These are phyloP conservation scores for Pangasius mekongensis DNA, from an alignment of 2,797 vertebrate genomes.

Conservation along the genomic window DNA sequence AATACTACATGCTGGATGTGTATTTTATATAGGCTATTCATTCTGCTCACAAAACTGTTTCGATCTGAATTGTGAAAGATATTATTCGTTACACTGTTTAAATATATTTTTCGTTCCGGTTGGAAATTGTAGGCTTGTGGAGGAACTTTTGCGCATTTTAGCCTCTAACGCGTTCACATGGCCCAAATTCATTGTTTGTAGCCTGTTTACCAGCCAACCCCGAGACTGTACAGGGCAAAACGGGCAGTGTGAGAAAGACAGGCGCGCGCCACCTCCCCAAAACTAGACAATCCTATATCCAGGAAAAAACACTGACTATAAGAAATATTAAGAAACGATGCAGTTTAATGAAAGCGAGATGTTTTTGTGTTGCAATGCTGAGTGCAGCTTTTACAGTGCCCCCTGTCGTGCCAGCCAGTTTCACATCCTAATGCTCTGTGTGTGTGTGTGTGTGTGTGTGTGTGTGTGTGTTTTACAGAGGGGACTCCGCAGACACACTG, in stretches of 20 bases:
- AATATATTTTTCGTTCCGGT: not conserved
- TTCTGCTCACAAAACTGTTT: not conserved
- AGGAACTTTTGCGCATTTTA: not conserved
- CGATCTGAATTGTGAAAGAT: not conserved
- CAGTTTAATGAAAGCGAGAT: not conserved
- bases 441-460: not conserved
- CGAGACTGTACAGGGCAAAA: too few species aligned
- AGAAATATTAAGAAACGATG: not conserved
- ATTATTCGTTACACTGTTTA: not conserved
- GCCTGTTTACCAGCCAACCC: not conserved
- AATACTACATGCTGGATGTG: not conserved
- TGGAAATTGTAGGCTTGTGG: not conserved
- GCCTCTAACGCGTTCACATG: not conserved
- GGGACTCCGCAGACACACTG: not conserved
- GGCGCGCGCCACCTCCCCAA: not conserved
- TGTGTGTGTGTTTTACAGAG: not conserved
- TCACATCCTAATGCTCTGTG: not conserved
- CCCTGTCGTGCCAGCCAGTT: slow-evolving; percentile 18
- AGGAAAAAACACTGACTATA: not conserved
- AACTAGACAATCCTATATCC: not conserved
- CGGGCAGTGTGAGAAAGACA: not conserved
- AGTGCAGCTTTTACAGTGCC: slow-evolving; percentile 31
- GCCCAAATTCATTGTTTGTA: not conserved
- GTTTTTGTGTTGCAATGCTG: not conserved
- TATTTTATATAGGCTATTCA: not conserved